Percentiles rank a stretch among this genome's conserved stretches.
Evolutionary conservation across 2,888 invertebrate species (phyloP).

Genomic region (Ecdyonurus torrentis): DNA sequence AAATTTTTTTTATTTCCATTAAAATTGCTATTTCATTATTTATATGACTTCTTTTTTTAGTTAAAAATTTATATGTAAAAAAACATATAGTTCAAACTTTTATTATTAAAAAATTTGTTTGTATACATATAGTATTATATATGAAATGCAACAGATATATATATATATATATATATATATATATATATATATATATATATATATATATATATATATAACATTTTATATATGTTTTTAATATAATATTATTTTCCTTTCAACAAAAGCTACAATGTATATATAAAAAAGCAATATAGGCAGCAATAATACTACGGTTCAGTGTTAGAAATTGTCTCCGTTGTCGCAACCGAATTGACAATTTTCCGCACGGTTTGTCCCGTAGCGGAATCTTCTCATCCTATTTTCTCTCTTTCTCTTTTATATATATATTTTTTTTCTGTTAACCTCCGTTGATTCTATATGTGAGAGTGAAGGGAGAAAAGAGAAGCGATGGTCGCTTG

Average conservation of each 20-base stretch:
- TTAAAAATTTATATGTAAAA: too few relatives aligned
- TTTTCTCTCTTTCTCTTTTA: neutral
- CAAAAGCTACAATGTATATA: neutral
- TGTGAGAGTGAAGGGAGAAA: too few relatives aligned
- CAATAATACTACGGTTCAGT: neutral
- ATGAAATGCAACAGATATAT: neutral
- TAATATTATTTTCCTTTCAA: neutral
- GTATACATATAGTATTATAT: neutral
- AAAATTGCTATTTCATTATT: too few relatives aligned
- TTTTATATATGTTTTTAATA: neutral
- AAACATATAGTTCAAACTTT: too few relatives aligned
- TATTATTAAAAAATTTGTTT: neutral
- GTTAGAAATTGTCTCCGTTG: neutral
- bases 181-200: neutral
- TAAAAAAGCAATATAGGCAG: neutral
- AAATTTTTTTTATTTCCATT: too few relatives aligned
- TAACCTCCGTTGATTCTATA: neutral
- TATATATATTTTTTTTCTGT: too few relatives aligned
- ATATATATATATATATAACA: neutral
- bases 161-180: neutral
- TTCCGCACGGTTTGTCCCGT: neutral
- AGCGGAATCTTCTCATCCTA: neutral
- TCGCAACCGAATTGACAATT: neutral
- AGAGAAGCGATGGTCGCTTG: too few relatives aligned
- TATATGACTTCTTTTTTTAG: too few relatives aligned